These are phyloP conservation scores for Netelia virgata DNA, from an alignment of 2,888 invertebrate genomes.

Conservation along the genomic window DNA sequence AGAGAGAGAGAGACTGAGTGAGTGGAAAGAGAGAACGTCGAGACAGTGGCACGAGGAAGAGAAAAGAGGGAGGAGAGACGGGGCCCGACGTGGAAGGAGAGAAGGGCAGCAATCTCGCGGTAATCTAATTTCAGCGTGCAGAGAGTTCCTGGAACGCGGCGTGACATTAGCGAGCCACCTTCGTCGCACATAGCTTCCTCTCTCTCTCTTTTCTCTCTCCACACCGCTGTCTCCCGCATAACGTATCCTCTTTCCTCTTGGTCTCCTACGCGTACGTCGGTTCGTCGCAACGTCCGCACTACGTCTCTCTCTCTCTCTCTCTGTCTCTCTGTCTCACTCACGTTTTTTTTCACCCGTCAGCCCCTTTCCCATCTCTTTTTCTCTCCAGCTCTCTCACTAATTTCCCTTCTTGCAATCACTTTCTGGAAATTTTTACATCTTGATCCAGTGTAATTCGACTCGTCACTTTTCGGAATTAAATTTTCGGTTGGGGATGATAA, in stretches of 20 bases:
- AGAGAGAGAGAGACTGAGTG: conserved; percentile 39
- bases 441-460: neutral
- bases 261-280: conserved; percentile 38
- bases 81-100: conserved; percentile 67
- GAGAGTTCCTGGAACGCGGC: conserved; percentile 83
- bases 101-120: conserved; percentile 82
- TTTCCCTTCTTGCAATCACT: conserved; percentile 3
- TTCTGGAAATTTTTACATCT: conserved; percentile 2
- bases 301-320: conserved; percentile 20
- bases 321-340: conserved; percentile 23
- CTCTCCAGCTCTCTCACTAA: neutral
- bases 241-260: conserved; percentile 46
- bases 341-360: conserved; percentile 21
- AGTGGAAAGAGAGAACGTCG: conserved; percentile 41
- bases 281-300: conserved; percentile 55
- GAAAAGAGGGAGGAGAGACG: conserved; percentile 55
- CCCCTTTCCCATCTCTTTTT: neutral
- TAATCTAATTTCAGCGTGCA: conserved; percentile 84
- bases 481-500: neutral
- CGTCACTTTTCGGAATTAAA: neutral
- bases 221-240: conserved; percentile 6
- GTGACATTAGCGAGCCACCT: conserved; percentile 81
- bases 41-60: conserved; percentile 45
- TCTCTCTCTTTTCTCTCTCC: conserved; percentile 29
- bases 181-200: conserved; percentile 59